Conservation (phyloP, 1,140 invertebrate genomes). For the Samia ricini region DNA sequence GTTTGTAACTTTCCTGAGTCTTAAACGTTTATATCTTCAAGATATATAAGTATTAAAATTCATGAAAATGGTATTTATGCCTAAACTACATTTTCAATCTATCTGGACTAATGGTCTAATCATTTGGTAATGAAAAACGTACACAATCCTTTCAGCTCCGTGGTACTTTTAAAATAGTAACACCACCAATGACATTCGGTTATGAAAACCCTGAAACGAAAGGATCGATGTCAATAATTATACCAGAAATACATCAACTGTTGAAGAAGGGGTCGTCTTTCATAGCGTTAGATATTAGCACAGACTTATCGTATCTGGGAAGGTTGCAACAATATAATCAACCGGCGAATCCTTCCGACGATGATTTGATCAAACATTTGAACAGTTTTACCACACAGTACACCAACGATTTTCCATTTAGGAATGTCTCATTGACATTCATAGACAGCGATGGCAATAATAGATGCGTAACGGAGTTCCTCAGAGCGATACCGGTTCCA, state of each 20-base stretch:
- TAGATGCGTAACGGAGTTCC: conserved; percentile 58
- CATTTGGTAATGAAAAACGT: too few relatives aligned
- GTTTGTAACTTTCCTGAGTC: too few relatives aligned
- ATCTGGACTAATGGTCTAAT: too few relatives aligned
- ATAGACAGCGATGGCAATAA: conserved; percentile 56
- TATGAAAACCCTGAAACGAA: conserved; percentile 47
- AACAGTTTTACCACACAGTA: conserved; percentile 57
- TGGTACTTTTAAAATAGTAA: conserved; percentile 55
- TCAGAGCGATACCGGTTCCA: conserved; percentile 53
- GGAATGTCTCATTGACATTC: conserved; percentile 55
- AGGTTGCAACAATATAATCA: conserved; percentile 47
- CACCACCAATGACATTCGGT: conserved; percentile 56
- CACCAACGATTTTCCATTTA: conserved; percentile 55
- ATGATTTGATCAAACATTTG: conserved; percentile 56
- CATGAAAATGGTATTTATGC: too few relatives aligned
- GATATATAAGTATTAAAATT: too few relatives aligned
- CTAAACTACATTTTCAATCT: too few relatives aligned
- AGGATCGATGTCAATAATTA: conserved; percentile 32
- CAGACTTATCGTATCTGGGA: conserved; percentile 51
- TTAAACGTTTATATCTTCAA: too few relatives aligned
- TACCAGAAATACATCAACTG: conserved; percentile 47
- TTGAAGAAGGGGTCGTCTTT: conserved; percentile 54
- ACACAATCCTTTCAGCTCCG: conserved; percentile 39
- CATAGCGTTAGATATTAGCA: conserved; percentile 49
- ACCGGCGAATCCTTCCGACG: conserved; percentile 36